Evolutionary conservation across 37 sponge, comb jelly and placozoan species (phyloP).

Genomic region (Beroe ovata): DNA sequence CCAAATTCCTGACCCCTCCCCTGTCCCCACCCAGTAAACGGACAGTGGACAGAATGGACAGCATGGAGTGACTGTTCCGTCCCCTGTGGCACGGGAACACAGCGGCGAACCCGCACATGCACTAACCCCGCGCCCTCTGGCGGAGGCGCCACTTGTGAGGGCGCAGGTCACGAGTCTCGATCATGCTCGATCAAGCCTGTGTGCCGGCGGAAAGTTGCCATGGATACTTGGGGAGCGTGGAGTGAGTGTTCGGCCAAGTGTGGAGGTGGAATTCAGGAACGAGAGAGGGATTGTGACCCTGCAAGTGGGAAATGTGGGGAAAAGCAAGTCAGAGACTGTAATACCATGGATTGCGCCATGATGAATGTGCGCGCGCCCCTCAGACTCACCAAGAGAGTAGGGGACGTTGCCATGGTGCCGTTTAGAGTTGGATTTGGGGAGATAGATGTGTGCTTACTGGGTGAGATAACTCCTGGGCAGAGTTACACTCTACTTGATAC

Average conservation of each 20-base stretch:
- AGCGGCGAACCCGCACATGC: constrained; percentile 12
- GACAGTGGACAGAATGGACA: constrained; percentile 37
- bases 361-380: neutral
- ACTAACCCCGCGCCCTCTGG: constrained; percentile 46
- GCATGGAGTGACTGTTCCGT: constrained; percentile 37
- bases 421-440: neutral
- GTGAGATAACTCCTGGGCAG: neutral
- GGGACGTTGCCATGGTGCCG: neutral
- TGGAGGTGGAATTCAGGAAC: constrained; percentile 33
- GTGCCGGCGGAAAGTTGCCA: neutral
- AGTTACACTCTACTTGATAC: constrained; percentile 35
- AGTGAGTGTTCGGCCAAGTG: constrained; percentile 45
- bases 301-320: neutral
- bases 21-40: constrained; percentile 6
- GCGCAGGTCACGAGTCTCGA: constrained; percentile 14
- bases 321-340: constrained; percentile 46
- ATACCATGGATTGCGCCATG: constrained; percentile 23
- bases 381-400: neutral
- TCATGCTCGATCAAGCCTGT: constrained; percentile 17
- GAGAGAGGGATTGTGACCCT: neutral
- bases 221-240: constrained; percentile 8
- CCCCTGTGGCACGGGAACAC: constrained; percentile 38
- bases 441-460: neutral
- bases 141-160: constrained; percentile 59
- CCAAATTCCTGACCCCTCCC: no score